phyloP scores from a whole-genome alignment of 2,113 vertebrate species.

The Megaptera novaeangliae region DNA sequence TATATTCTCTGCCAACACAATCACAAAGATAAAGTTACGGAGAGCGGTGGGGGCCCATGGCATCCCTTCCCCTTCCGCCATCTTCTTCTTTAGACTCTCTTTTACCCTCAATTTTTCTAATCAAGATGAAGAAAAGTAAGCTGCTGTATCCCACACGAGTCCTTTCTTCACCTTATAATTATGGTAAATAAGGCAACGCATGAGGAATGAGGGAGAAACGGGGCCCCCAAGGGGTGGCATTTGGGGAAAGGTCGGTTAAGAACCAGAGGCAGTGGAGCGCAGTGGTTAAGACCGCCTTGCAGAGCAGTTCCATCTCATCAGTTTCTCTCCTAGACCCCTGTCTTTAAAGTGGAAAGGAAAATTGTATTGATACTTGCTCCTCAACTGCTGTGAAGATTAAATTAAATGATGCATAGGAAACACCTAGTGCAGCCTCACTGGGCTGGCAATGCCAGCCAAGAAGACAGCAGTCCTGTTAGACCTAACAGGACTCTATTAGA shows the following conservation, averaged over 20 bases:
- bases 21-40: not conserved
- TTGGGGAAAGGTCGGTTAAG: not conserved
- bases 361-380: too few relatives aligned
- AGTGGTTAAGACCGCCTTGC: accelerated
- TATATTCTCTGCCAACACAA: not conserved
- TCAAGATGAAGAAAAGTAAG: not conserved
- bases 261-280: accelerated
- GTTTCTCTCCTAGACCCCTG: not conserved
- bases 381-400: not conserved
- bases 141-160: not conserved
- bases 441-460: not conserved
- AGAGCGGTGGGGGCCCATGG: accelerated
- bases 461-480: not conserved
- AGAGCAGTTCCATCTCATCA: not conserved
- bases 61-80: not conserved
- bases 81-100: not conserved
- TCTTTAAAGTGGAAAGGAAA: not conserved
- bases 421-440: not conserved
- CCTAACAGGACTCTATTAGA: not conserved
- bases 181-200: not conserved
- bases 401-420: not conserved
- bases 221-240: accelerated
- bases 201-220: accelerated
- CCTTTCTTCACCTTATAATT: not conserved
- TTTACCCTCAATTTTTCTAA: not conserved